These are phyloP conservation scores for Ptychadena robeensis DNA, from an alignment of 2,797 vertebrate species.

Conservation along the genomic window DNA sequence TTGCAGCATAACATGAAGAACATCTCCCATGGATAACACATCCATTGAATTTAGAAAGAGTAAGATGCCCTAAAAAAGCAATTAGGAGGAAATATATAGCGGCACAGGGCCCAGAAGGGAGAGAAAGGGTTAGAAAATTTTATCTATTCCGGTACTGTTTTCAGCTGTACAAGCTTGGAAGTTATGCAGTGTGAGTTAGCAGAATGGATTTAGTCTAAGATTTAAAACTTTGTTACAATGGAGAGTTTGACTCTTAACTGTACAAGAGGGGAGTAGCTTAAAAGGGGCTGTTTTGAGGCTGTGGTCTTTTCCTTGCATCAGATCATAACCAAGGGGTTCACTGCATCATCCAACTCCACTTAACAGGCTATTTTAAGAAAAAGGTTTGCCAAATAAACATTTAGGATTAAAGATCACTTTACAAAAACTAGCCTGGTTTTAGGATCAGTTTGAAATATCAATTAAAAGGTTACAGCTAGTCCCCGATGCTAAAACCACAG, in stretches of 20 bases:
- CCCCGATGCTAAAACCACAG: neutral
- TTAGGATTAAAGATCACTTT: too few species aligned
- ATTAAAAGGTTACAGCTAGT: neutral
- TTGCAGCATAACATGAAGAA: constrained; percentile 11
- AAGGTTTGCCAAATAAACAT: too few species aligned
- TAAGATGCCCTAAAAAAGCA: constrained; percentile 12
- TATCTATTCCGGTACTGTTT: constrained; percentile 34
- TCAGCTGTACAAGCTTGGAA: neutral
- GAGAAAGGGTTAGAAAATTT: constrained; percentile 1
- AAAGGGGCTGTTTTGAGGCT: too few species aligned
- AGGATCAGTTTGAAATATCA: neutral
- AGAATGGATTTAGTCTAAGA: neutral
- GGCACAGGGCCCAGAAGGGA: neutral
- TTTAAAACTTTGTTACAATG: neutral
- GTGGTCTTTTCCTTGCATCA: too few species aligned
- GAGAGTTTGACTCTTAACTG: too few species aligned
- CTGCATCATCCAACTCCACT: neutral
- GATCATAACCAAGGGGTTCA: too few species aligned
- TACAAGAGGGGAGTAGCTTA: too few species aligned
- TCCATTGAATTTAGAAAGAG: constrained; percentile 21
- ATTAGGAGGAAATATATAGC: constrained; percentile 1
- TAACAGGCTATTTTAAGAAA: neutral
- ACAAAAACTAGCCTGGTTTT: too few species aligned
- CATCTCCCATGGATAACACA: neutral
- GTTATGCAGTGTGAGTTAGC: neutral